These are phyloP conservation scores for Limnodromus scolopaceus DNA, from an alignment of 2,797 vertebrate species.

Conservation along the genomic window DNA sequence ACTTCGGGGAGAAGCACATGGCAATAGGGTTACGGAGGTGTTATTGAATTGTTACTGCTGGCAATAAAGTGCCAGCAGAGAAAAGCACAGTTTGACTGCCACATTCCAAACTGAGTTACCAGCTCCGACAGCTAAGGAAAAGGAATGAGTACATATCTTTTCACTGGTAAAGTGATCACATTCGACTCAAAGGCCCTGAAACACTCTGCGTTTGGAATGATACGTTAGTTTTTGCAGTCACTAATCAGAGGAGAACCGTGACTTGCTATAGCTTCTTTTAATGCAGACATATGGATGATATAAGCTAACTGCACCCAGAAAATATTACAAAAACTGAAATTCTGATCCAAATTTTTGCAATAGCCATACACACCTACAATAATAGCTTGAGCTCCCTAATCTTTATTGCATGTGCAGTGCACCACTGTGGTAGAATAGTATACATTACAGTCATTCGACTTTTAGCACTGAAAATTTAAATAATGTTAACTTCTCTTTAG, in stretches of 20 bases:
- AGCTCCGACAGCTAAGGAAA: conserved; percentile 19
- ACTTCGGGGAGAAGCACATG: not conserved
- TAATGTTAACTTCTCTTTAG: conserved; percentile 3
- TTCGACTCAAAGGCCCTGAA: conserved; percentile 22
- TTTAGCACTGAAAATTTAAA: conserved; percentile 11
- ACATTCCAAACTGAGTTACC: conserved; percentile 36
- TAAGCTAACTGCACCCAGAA: not conserved
- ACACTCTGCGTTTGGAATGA: not conserved
- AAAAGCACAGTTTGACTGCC: conserved; percentile 14
- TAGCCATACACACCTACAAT: not conserved
- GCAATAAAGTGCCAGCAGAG: conserved; percentile 30
- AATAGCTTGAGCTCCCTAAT: not conserved
- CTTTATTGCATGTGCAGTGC: not conserved
- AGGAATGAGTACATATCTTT: not conserved
- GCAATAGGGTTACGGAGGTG: conserved; percentile 26
- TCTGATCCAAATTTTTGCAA: not conserved
- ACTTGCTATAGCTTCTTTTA: not conserved
- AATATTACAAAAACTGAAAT: not conserved
- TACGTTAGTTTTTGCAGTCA: not conserved
- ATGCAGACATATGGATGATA: not conserved
- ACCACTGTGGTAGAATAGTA: not conserved
- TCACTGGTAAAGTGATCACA: conserved; percentile 20
- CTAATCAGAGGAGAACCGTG: not conserved
- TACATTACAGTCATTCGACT: not conserved
- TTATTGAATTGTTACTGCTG: conserved; percentile 50